These are phyloP conservation scores for Lordiphosa fenestrarum DNA, from an alignment of 2,888 invertebrate species.

Conservation along the genomic window DNA sequence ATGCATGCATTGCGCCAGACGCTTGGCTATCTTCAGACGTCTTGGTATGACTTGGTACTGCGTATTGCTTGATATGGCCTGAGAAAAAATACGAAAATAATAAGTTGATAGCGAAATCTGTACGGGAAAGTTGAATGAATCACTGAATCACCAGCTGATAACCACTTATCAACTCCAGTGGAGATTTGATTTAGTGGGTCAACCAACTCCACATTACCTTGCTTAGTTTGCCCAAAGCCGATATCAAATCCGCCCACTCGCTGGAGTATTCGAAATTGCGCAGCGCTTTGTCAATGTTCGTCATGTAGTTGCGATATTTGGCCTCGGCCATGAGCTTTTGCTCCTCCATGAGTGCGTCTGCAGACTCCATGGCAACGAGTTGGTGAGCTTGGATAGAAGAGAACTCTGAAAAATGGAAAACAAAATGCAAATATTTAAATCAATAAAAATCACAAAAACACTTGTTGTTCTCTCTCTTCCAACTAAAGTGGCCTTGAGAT, in stretches of 20 bases:
- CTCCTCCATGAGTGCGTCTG: constrained; percentile 83
- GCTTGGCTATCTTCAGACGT: constrained; percentile 92
- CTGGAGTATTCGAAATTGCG: constrained; percentile 96
- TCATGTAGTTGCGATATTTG: constrained; percentile 90
- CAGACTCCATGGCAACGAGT: constrained; percentile 76
- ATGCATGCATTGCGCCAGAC: constrained; percentile 96
- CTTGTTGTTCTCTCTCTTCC: constrained; percentile 48
- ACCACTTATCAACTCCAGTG: background rate
- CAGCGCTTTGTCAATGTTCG: constrained; percentile 91
- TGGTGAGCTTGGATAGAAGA: constrained; percentile 7
- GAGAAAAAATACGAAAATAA: constrained; percentile 30
- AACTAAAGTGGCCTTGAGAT: constrained; percentile 33
- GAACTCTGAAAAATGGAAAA: constrained; percentile 3
- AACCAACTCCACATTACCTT: constrained; percentile 83
- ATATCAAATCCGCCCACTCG: constrained; percentile 97
- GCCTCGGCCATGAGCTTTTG: constrained; percentile 90
- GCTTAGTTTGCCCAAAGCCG: constrained; percentile 92
- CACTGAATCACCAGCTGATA: constrained; percentile 2
- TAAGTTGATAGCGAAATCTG: constrained; percentile 5
- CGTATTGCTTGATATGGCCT: constrained; percentile 89
- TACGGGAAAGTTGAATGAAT: constrained; percentile 13
- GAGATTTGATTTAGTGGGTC: background rate
- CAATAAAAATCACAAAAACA: constrained; percentile 46
- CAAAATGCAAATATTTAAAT: constrained; percentile 16
- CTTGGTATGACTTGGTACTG: constrained; percentile 93